These are phyloP conservation scores for Tetragonisca angustula DNA, from an alignment of 2,888 invertebrate species.

Conservation along the genomic window DNA sequence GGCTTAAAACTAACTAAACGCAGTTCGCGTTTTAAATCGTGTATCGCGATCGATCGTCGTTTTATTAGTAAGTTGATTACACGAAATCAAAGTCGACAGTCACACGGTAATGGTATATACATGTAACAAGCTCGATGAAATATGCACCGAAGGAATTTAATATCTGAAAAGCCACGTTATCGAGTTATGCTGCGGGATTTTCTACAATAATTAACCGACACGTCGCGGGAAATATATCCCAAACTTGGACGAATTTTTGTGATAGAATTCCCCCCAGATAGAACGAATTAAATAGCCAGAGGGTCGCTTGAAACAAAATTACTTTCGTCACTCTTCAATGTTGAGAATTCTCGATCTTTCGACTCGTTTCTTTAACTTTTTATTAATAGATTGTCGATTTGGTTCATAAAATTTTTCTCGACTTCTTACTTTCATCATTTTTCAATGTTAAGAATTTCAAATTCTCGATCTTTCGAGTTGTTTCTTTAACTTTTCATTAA, in stretches of 20 bases:
- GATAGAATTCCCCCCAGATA: neutral
- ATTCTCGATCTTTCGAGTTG: no score
- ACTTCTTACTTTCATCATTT: no score
- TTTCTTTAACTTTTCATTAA: no score
- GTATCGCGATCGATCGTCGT: neutral
- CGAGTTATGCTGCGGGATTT: slow-evolving; percentile 14
- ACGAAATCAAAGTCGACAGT: slow-evolving; percentile 34
- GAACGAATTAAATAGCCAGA: no score
- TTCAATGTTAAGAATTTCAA: no score
- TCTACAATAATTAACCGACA: slow-evolving; percentile 22
- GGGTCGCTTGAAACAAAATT: neutral
- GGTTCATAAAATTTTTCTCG: no score
- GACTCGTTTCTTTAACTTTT: neutral
- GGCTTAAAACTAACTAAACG: neutral
- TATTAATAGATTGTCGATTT: no score
- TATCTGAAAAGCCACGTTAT: slow-evolving; percentile 25
- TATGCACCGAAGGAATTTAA: slow-evolving; percentile 43
- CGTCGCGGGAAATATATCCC: neutral
- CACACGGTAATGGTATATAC: neutral
- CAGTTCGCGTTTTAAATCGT: neutral
- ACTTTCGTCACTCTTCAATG: neutral
- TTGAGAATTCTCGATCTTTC: neutral
- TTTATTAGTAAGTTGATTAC: slow-evolving; percentile 17
- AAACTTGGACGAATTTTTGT: neutral
- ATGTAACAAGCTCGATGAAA: neutral